phyloP scores from a whole-genome alignment of 2,797 vertebrate species.

The Pelobates cultripes region DNA sequence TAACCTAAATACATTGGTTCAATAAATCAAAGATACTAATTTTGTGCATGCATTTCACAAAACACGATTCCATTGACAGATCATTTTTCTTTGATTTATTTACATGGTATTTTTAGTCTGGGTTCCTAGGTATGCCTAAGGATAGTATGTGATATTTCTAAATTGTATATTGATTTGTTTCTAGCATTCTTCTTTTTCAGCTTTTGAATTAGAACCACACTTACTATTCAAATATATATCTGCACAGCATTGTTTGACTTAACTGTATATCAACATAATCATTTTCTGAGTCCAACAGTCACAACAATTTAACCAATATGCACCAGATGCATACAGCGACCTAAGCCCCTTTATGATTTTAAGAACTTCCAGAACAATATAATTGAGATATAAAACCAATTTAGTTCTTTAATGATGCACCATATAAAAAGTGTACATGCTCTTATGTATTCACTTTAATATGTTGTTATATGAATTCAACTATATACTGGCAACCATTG shows the following conservation, averaged over 20 bases:
- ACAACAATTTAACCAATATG: background rate
- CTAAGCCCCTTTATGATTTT: background rate
- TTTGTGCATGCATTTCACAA: slow-evolving; percentile 2
- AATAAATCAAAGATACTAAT: slow-evolving; percentile 12
- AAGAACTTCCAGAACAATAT: background rate
- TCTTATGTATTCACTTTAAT: background rate
- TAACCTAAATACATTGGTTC: background rate
- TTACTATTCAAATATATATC: background rate
- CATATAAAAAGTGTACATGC: background rate
- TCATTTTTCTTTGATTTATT: slow-evolving; percentile 34
- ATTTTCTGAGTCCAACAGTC: background rate
- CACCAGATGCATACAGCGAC: background rate
- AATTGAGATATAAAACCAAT: background rate
- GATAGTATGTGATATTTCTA: slow-evolving; percentile 20
- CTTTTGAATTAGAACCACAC: background rate
- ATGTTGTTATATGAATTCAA: background rate
- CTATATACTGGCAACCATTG: background rate
- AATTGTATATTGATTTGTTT: slow-evolving; percentile 41
- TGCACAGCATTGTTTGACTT: background rate
- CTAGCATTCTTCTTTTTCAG: background rate
- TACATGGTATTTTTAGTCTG: slow-evolving; percentile 30
- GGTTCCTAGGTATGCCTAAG: slow-evolving; percentile 26
- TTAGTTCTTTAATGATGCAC: background rate
- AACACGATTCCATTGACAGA: slow-evolving; percentile 16
- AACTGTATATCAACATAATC: background rate